These are phyloP conservation scores for pig (Sus scrofa) DNA, from an alignment of 2,113 vertebrate species.

Conservation along the genomic window T2T-Sscrofa CM000819.6:92910001-92910500, in stretches of 20 bases:
- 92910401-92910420: not conserved
- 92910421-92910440: not conserved
- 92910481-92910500: not conserved
- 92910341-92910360: not conserved
- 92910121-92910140: conserved; percentile 71
- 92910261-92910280: conserved; percentile 44
- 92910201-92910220: conserved; percentile 73
- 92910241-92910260: conserved; percentile 58
- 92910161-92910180: conserved; percentile 76
- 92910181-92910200: conserved; percentile 78
- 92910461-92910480: not conserved
- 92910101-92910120: conserved; percentile 68
- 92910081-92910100: not conserved
- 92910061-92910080: not conserved
- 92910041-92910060: conserved; percentile 31
- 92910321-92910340: not conserved
- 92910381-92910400: not conserved
- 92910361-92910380: not conserved
- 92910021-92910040: conserved; percentile 39
- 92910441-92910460: not conserved
- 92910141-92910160: conserved; percentile 75
- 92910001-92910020: not conserved
- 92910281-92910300: conserved; percentile 1
- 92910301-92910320: conserved; percentile 30
- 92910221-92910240: not conserved